phyloP scores from a whole-genome alignment of 2,113 vertebrate species.

The Chlamydotis undulata region DNA sequence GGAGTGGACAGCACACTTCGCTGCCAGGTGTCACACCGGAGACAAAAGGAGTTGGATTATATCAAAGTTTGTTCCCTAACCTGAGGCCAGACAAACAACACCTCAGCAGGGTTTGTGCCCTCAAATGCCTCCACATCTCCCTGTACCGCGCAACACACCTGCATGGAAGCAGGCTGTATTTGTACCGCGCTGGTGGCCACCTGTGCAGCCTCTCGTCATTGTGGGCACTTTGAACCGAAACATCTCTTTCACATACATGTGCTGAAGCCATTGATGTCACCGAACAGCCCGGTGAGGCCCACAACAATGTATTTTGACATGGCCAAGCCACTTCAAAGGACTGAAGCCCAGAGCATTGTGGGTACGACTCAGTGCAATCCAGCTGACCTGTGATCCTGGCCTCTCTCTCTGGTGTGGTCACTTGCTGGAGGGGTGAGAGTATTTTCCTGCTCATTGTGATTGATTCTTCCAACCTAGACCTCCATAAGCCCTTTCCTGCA shows the following conservation, averaged over 20 bases:
- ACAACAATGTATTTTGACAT: neutral
- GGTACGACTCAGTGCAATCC: accelerated
- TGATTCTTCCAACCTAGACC: neutral
- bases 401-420: neutral
- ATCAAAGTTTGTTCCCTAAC: neutral
- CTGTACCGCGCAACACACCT: neutral
- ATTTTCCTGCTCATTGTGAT: neutral
- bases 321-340: neutral
- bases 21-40: neutral
- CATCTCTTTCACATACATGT: accelerated
- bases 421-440: neutral
- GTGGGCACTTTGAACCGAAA: neutral
- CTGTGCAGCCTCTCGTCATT: neutral
- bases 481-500: neutral
- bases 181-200: neutral
- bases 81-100: neutral
- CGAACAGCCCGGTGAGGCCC: accelerated
- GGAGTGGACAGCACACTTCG: neutral
- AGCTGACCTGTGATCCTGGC: neutral
- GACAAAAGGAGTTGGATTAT: neutral
- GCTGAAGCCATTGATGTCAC: neutral
- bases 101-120: neutral
- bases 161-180: neutral
- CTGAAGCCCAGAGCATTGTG: neutral
- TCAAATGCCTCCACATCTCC: neutral